Evolutionary conservation across 2,888 invertebrate species (phyloP), one percentile per base, ranked within the genome.

Genomic region (Candidula unifasciata): DNA sequence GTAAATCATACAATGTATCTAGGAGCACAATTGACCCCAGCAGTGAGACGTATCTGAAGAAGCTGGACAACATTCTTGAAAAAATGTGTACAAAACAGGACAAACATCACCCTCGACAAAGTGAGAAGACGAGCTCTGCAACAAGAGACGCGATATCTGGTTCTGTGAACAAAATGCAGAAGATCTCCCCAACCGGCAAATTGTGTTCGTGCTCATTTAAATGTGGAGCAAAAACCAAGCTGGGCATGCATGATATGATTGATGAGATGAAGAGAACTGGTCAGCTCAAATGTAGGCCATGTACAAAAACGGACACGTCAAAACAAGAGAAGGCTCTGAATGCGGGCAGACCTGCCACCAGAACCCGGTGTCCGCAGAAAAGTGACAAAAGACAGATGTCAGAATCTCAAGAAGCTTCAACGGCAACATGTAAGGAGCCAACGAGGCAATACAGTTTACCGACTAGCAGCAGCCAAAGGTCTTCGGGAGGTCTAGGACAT

Each of bases 31-130:
- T 64, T 0, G 37, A 78, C 24, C 33, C 35, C 0, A 64, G 27
- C 64, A 37, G 2, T 16, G 78, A 78, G n/a, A 24, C 16, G 24
- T 78, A 64, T n/a, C 33, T 78, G 37, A 21, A 78, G n/a, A 64
- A 13, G n/a, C 33, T 78, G 13, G 78, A 78, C 27, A 35, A 6
- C 13, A 37, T 60, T 35, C 60, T 78, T 33, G 24, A 60, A n/a
- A 37, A n/a, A 60, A 64, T 52, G 57, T 21, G 64, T n/a, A 1
- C 10, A 8, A 18, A 24, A 24, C 35, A 0, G 5, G 60, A 60
- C n/a, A 78, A 35, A 30, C 64, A 3, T 18, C 5, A 10, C 8
- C 16, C 35, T 2, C 27, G 35, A 27, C 13, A 10, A 8, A 0
- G 13, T 24, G 78, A 78, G 37, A 60, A 16, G 37, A 64, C 8